phyloP scores from a whole-genome alignment of 2,113 vertebrate genomes.

The Saccopteryx leptura region DNA sequence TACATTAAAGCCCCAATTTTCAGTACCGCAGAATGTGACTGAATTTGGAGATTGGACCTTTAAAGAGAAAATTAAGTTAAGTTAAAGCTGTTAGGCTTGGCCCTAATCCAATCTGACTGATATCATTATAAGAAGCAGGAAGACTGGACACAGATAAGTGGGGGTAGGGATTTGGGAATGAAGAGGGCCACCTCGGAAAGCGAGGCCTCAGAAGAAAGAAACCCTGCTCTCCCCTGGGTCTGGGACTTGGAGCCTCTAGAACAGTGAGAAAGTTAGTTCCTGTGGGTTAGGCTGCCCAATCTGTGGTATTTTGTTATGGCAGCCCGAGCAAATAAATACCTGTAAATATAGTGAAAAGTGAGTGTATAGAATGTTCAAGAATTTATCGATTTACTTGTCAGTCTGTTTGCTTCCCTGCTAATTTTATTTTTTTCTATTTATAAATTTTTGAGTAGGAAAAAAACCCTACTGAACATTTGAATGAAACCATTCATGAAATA shows the following conservation, averaged over 20 bases:
- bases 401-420: conserved; percentile 19
- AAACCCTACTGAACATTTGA: not conserved
- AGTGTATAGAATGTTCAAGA: not conserved
- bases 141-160: not conserved
- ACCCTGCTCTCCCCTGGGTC: not conserved
- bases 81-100: not conserved
- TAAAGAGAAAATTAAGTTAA: not conserved
- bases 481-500: conserved; percentile 11
- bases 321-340: not conserved
- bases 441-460: conserved; percentile 46
- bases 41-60: not conserved
- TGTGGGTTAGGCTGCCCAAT: not conserved
- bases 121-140: not conserved
- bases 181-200: not conserved
- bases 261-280: not conserved
- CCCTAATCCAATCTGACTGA: not conserved
- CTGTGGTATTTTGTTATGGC: not conserved
- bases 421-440: conserved; percentile 34
- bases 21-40: not conserved
- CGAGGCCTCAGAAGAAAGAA: not conserved
- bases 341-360: not conserved
- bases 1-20: not conserved
- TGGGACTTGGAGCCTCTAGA: not conserved
- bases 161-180: not conserved
- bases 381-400: conserved; percentile 22